Evolutionary conservation across 1,140 invertebrate species (phyloP).

Genomic region (Agrilus planipennis): DNA sequence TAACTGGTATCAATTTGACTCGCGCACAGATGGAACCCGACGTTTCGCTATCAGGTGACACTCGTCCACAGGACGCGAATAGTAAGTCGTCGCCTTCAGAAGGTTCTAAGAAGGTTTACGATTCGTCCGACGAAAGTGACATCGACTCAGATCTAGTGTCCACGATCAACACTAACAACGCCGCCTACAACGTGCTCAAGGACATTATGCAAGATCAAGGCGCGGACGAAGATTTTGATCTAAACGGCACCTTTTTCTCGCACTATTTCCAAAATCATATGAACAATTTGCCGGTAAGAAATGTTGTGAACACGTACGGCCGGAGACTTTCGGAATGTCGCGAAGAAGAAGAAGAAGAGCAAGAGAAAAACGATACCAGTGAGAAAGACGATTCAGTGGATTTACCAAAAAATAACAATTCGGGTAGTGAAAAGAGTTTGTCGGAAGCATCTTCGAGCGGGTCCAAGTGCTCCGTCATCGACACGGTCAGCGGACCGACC

Average conservation of each 20-base stretch:
- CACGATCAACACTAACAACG: constrained; percentile 55
- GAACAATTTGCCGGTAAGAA: constrained; percentile 35
- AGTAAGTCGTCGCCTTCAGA: too few species aligned
- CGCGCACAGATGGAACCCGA: too few species aligned
- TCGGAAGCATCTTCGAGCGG: constrained; percentile 28
- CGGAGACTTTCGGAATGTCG: constrained; percentile 66
- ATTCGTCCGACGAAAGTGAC: constrained; percentile 39
- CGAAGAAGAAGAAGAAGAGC: constrained; percentile 68
- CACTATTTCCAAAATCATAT: constrained; percentile 61
- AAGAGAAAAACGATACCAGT: constrained; percentile 58
- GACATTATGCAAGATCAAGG: constrained; percentile 30
- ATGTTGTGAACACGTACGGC: constrained; percentile 26
- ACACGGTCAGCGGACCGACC: constrained; percentile 29
- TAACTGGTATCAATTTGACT: too few species aligned
- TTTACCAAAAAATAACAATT: constrained; percentile 22
- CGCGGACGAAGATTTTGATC: constrained; percentile 36
- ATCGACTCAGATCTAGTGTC: constrained; percentile 50
- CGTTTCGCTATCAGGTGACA: too few species aligned
- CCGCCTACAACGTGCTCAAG: constrained; percentile 51
- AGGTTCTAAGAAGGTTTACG: neutral
- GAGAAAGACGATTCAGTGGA: constrained; percentile 16
- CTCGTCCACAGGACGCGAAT: too few species aligned
- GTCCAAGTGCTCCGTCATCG: constrained; percentile 30
- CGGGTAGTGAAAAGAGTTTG: constrained; percentile 27
- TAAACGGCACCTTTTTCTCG: constrained; percentile 50